Base-by-base conservation (phyloP, 1,140 invertebrate species). In the Prorops nasuta region DNA sequence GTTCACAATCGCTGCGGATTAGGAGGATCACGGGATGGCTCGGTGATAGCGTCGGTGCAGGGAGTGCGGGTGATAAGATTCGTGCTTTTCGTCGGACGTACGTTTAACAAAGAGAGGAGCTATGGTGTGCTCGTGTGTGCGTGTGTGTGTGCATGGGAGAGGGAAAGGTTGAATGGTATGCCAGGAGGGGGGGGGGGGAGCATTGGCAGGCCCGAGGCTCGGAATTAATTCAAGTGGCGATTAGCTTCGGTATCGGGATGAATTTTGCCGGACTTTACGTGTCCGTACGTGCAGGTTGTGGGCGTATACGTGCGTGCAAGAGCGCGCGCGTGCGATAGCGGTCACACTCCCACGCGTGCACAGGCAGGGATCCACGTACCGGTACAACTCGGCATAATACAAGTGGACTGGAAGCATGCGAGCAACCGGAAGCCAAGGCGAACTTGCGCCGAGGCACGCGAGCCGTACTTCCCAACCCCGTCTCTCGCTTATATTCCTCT, bases 211-310 rank as follows among this genome's bases (percentile, higher is more conserved):
- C 60, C 49, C 45, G 59, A 71, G 61, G 60, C 60, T 49, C 45
- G 59, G 61, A 71, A 71, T 71, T 69, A 71, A 71, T 71, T 71
- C 60, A 62, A 66, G 43, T 47, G 47, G 43, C 60, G 63, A 71
- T 71, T 66, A 71, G 58, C 58, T 58, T 60, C 49, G 49, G 40
- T 54, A 49, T 58, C 46, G 14, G 45, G 49, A 40, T 44, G 41
- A 49, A 32, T 46, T 49, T 38, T n/a, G 36, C 44, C 43, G 36
- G 32, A 36, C 38, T 37, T 31, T 43, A 51, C 47, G 50, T 17
- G 48, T 50, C 49, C 40, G 21, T 41, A 45, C 36, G 42, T 17
- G 40, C 14, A 47, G 44, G 47, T 55, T 38, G 14, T 22, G 40
- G 35, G 41, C 32, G 45, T 54, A 49, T 39, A 47, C 7, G 49